Conservation (phyloP, 2,113 vertebrate species). For the Gracilinanus agilis region DNA sequence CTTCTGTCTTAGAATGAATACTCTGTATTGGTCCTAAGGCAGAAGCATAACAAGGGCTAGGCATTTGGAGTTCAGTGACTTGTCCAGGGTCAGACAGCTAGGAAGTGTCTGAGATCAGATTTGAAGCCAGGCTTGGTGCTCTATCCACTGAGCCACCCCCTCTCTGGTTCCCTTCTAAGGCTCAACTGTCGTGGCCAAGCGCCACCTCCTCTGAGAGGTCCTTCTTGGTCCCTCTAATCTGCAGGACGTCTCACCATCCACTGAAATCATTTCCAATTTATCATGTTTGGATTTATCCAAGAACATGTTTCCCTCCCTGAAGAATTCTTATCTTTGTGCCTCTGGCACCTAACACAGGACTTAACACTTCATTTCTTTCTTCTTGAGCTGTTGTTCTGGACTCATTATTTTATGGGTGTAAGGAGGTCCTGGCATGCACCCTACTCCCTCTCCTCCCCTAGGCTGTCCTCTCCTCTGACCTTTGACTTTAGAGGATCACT, state of each 20-base stretch:
- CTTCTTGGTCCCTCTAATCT: not conserved
- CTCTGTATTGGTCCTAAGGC: too few species aligned
- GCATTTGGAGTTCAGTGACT: too few species aligned
- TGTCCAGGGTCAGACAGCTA: too few species aligned
- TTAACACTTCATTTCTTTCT: not conserved
- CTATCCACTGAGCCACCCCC: too few species aligned
- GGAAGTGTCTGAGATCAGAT: too few species aligned
- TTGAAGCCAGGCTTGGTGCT: too few species aligned
- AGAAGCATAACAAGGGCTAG: too few species aligned
- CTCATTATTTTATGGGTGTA: not conserved
- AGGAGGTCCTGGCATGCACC: not conserved
- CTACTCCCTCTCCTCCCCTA: not conserved
- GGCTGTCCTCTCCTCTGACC: not conserved
- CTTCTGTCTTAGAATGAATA: too few species aligned
- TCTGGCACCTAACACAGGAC: rapidly evolving
- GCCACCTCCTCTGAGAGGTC: not conserved
- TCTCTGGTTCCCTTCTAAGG: not conserved
- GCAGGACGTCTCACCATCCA: not conserved
- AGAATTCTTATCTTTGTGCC: too few species aligned
- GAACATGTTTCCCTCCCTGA: not conserved
- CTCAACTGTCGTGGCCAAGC: too few species aligned
- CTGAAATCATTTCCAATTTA: not conserved
- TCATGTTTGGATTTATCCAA: not conserved
- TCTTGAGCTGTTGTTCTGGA: not conserved
- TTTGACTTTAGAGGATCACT: not conserved